Conservation (phyloP, 2,797 vertebrate species). For the Chaetodon trifasciatus region DNA sequence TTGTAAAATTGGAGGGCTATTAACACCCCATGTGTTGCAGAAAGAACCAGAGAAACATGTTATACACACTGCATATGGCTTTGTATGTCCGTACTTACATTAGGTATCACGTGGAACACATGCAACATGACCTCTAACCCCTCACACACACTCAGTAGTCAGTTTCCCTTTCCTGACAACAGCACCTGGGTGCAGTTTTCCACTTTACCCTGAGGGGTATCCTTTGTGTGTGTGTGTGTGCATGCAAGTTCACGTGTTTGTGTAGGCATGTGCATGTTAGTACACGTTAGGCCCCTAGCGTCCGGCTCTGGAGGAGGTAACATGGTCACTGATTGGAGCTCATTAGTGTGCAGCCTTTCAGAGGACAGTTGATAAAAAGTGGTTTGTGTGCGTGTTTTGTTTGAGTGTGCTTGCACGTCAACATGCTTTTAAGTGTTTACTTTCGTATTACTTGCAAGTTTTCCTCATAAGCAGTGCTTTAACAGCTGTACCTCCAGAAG, state of each 20-base stretch:
- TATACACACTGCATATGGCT: not conserved
- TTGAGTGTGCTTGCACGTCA: not conserved
- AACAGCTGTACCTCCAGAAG: not conserved
- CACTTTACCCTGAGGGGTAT: constrained; percentile 52
- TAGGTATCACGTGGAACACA: constrained; percentile 52
- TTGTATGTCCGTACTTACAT: constrained; percentile 42
- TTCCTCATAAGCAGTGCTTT: not conserved
- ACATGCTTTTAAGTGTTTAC: not conserved
- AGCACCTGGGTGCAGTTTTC: constrained; percentile 79
- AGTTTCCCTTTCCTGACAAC: constrained; percentile 68
- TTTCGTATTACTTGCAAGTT: constrained; percentile 7
- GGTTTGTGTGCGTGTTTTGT: constrained; percentile 4
- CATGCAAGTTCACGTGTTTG: not conserved
- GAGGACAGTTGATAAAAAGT: not conserved
- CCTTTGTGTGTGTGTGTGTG: constrained; percentile 27
- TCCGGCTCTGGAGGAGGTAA: constrained; percentile 45
- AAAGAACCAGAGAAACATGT: constrained; percentile 20
- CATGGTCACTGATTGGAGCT: constrained; percentile 50
- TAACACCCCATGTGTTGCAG: constrained; percentile 9
- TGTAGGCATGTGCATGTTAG: not conserved
- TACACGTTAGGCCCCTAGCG: constrained; percentile 22
- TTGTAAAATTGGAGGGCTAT: constrained; percentile 6
- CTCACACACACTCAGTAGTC: constrained; percentile 59
- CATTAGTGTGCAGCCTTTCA: constrained; percentile 43
- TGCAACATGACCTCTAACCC: constrained; percentile 65